Evolutionary conservation across 2,888 invertebrate species (phyloP), one percentile per base, ranked within the genome.

Genomic region (Dicranocentrus wangi): DNA sequence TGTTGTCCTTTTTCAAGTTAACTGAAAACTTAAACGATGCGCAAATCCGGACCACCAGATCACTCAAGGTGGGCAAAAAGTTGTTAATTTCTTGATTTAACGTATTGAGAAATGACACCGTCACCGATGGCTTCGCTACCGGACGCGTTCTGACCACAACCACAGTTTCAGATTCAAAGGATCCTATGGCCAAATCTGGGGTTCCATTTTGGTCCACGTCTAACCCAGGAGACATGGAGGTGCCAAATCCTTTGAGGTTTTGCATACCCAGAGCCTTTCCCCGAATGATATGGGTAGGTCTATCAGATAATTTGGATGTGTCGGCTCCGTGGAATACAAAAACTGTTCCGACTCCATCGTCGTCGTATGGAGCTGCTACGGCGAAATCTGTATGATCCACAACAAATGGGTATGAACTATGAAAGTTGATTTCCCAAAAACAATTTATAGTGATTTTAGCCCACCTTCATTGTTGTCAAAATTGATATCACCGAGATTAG

Each of bases 191-290:
- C 23, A 81, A 61, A 61, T 75, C 80, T 60, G 83, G 83, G 17
- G 81, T 81, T 21, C 58, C 47, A 60, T 83, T 83, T n/a, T 51
- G 72, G 47, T 83, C 83, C 17, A 83, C 28, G 55, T 82, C 82
- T n/a, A 51, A 55, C 2, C 17, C 47, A 47, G n/a, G 5, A 21
- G 10, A 21, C 7, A 83, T 25, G 13, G 53, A 51, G 17, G 65
- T 60, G 15, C 83, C 83, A 61, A 83, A 82, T n/a, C 76, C 80
- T 10, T 17, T 39, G 1, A 77, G 19, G 17, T 28, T 23, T 2
- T 28, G 47, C 39, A 70, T 53, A 3, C 21, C 10, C 1, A 42
- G 42, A 55, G n/a, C 39, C 58, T 58, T 58, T 28, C 21, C 43
- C 5, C 15, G 58, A 55, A 39, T 23, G 5, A 69, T 43, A 60